These are phyloP conservation scores for Sarcophaga subvicina DNA, from an alignment of 2,888 invertebrate species.

Conservation along the genomic window DNA sequence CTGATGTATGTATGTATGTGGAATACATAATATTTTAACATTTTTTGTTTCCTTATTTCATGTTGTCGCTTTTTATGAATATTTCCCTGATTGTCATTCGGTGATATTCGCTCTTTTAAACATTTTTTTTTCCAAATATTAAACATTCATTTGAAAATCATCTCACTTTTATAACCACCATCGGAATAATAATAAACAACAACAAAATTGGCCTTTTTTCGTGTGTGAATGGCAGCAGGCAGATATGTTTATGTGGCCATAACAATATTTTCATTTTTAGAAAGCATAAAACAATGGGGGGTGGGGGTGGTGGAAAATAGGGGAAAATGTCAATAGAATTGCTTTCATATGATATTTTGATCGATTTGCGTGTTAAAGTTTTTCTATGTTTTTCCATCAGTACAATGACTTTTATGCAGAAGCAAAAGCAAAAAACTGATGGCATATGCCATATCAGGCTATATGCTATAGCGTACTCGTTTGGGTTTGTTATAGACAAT, in stretches of 20 bases:
- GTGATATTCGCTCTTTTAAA: not conserved
- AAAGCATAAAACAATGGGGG: too few relatives aligned
- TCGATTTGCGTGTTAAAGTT: conserved; percentile 30
- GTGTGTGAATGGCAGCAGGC: not conserved
- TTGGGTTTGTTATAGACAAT: conserved; percentile 12
- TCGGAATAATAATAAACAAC: not conserved
- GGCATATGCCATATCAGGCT: not conserved
- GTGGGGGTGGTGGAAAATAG: not conserved
- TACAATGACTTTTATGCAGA: conserved; percentile 2
- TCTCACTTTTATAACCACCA: conserved; percentile 36
- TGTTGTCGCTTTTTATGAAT: not conserved
- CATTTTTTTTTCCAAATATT: not conserved
- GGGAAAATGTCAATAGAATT: not conserved
- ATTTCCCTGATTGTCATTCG: not conserved
- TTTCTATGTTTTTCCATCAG: not conserved
- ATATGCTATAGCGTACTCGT: not conserved
- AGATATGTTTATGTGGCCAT: conserved; percentile 2
- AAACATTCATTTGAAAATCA: conserved; percentile 44
- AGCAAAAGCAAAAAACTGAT: not conserved
- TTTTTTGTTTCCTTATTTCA: not conserved
- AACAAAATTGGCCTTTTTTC: not conserved
- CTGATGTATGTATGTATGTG: conserved; percentile 17
- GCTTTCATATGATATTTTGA: conserved; percentile 38
- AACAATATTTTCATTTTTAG: conserved; percentile 26
- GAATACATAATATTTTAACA: conserved; percentile 21